These are phyloP conservation scores for Acinonyx jubatus DNA, from an alignment of 2,113 vertebrate species.

Conservation along the genomic window DNA sequence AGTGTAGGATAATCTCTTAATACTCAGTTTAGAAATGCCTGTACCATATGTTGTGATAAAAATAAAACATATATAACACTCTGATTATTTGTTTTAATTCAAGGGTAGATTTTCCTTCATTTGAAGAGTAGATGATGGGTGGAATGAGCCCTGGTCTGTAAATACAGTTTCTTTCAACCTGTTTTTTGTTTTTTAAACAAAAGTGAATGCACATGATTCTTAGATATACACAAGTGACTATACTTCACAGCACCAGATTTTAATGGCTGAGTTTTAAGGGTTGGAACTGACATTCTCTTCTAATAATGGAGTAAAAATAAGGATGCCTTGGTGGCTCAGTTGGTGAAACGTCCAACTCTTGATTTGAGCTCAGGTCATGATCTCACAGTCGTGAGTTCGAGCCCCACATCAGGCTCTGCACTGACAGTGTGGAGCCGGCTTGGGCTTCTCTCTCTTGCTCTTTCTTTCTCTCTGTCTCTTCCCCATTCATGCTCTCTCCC, in stretches of 20 bases:
- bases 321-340: no score
- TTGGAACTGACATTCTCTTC: not conserved
- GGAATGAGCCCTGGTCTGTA: not conserved
- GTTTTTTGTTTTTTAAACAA: not conserved
- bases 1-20: conserved; percentile 46
- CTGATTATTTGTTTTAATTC: conserved; percentile 52
- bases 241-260: not conserved
- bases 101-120: not conserved
- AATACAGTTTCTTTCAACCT: conserved; percentile 40
- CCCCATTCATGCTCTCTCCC: no score
- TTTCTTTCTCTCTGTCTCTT: no score
- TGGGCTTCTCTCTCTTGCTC: no score
- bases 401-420: no score
- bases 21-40: conserved; percentile 31
- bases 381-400: no score
- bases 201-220: conserved; percentile 7
- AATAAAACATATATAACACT: not conserved
- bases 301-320: not conserved
- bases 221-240: not conserved
- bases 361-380: no score
- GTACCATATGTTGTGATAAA: conserved; percentile 54
- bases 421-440: no score
- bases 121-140: not conserved
- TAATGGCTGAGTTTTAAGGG: not conserved
- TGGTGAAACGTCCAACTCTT: no score